Conservation (phyloP, 2,113 vertebrate genomes). For the Enhydra lutris region DNA sequence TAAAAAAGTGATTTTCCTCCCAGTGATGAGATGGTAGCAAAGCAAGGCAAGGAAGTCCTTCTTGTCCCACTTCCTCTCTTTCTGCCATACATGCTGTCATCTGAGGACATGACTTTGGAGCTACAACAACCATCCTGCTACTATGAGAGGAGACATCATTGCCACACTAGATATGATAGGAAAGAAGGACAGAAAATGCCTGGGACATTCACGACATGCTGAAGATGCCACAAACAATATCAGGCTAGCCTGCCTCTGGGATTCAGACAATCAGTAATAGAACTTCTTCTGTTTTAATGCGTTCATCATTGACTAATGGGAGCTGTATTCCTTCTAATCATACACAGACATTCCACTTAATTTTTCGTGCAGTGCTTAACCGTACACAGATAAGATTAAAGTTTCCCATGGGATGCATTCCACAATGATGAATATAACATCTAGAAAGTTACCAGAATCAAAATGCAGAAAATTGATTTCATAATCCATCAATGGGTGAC, state of each 20-base stretch:
- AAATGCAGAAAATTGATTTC: no score
- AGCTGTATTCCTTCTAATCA: no score
- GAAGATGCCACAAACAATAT: neutral
- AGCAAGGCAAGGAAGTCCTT: neutral
- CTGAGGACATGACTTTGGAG: neutral
- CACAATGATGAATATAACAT: no score
- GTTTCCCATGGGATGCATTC: no score
- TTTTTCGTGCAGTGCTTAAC: no score
- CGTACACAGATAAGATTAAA: no score
- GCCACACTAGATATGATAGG: neutral
- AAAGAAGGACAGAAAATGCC: neutral
- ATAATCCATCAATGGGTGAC: no score
- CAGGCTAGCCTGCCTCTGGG: neutral
- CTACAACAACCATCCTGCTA: no score
- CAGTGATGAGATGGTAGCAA: neutral
- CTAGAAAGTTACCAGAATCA: no score
- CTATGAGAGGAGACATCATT: neutral
- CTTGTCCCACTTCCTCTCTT: no score
- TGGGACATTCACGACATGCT: neutral
- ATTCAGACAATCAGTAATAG: neutral
- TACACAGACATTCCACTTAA: no score
- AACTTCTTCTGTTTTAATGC: neutral
- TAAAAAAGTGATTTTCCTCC: neutral
- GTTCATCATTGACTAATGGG: no score
- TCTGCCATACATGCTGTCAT: neutral